These are phyloP conservation scores for Deroptyus accipitrinus DNA, from an alignment of 2,113 vertebrate genomes.

Conservation along the genomic window DNA sequence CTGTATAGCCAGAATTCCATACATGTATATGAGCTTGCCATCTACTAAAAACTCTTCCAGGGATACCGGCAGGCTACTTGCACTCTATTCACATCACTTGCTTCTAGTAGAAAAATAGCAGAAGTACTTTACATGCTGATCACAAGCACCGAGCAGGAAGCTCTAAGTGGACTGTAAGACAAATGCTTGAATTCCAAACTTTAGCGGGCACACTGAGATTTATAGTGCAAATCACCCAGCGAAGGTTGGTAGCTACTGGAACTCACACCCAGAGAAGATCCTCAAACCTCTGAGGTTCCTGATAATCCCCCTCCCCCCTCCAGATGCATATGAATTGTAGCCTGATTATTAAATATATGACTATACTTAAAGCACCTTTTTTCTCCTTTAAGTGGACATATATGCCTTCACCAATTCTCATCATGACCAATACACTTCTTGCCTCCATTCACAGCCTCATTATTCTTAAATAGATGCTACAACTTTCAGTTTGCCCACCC, in stretches of 20 bases:
- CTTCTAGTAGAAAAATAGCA: neutral
- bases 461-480: slow-evolving; percentile 23
- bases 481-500: slow-evolving; percentile 40
- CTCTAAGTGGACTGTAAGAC: neutral
- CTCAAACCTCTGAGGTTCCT: neutral
- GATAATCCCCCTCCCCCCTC: neutral
- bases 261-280: neutral
- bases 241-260: neutral
- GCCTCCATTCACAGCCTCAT: slow-evolving; percentile 21
- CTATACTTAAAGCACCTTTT: neutral
- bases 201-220: neutral
- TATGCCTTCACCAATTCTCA: neutral
- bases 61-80: neutral
- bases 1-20: neutral
- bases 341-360: neutral
- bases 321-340: neutral
- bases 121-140: neutral
- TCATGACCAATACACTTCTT: neutral
- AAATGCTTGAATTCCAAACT: neutral
- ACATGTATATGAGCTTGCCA: neutral
- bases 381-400: neutral
- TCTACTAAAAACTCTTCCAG: neutral
- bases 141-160: neutral
- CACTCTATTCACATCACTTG: neutral
- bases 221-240: neutral